These are phyloP conservation scores for Chamaetylas fuelleborni DNA, from an alignment of 2,113 vertebrate genomes.

Conservation along the genomic window DNA sequence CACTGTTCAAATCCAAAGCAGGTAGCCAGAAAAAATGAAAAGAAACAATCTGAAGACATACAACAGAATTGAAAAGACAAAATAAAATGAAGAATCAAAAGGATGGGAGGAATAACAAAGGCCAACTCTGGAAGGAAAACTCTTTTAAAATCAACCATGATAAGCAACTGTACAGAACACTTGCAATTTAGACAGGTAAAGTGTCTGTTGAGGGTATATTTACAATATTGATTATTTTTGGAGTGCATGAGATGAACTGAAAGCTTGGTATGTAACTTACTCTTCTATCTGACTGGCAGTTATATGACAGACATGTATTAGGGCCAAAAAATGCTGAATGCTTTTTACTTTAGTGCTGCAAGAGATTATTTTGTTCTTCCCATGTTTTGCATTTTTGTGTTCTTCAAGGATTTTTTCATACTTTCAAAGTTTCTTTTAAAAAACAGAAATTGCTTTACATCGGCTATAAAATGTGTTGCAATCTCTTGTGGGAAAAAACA, in stretches of 20 bases:
- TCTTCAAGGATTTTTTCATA: neutral
- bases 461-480: neutral
- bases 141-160: neutral
- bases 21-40: neutral
- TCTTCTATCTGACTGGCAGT: neutral
- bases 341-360: neutral
- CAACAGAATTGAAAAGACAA: neutral
- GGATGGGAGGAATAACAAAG: neutral
- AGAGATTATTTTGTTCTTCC: neutral
- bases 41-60: neutral
- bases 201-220: neutral
- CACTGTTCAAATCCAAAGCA: neutral
- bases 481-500: neutral
- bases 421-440: neutral
- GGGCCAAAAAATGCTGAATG: neutral
- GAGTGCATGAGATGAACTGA: neutral
- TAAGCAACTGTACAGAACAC: neutral
- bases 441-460: neutral
- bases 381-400: neutral
- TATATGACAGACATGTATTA: neutral
- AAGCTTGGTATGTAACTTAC: neutral
- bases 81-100: neutral
- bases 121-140: neutral
- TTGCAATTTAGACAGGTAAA: neutral
- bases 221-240: neutral